Base-by-base conservation (phyloP, 1,140 invertebrate species). In the Cyphomyrmex costatus region DNA sequence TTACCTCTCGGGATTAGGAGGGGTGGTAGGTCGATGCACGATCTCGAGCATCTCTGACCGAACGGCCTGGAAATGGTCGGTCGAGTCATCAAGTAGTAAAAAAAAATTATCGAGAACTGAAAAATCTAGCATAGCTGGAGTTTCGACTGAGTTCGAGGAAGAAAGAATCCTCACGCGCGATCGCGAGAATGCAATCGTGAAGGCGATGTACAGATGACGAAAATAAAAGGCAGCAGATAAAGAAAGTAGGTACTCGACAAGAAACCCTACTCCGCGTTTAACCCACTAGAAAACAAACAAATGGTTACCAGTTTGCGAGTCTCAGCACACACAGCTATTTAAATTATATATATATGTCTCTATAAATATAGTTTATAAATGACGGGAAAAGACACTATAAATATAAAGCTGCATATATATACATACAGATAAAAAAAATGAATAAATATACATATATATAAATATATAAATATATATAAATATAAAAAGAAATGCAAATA, bases 241-340 rank as follows among this genome's bases (percentile, higher is more conserved):
- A 66, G 10, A 12, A 33, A 60, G 46, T 33, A 42, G 61, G 30
- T 66, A 66, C n/a, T 83, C 36, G 53, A 88, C 12, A 33, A 73
- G 27, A 66, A 21, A 30, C 16, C 33, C 21, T 74, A 42, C 77
- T 80, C 56, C 21, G 46, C 30, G 53, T 74, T 76, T 73, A 61
- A 87, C 61, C 85, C 46, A 89, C 51, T 87, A 85, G 61, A 63
- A 84, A 89, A 82, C 49, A 33, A 92, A 93, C 86, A 76, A 90
- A 93, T 92, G 91, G 93, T 93, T 93, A 93, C 92, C 93, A 93
- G 65, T 90, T 93, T 92, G 88, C 91, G 86, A 92, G 90, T 93
- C 91, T 90, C 91, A 92, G 74, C 77, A 91, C 86, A 93, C 79
- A 90, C 86, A 93, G 88, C 80, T 92, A 90, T 91, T 91, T 85